Evolutionary conservation across 2,888 invertebrate species (phyloP).

Genomic region (Bhutanitis thaidina): DNA sequence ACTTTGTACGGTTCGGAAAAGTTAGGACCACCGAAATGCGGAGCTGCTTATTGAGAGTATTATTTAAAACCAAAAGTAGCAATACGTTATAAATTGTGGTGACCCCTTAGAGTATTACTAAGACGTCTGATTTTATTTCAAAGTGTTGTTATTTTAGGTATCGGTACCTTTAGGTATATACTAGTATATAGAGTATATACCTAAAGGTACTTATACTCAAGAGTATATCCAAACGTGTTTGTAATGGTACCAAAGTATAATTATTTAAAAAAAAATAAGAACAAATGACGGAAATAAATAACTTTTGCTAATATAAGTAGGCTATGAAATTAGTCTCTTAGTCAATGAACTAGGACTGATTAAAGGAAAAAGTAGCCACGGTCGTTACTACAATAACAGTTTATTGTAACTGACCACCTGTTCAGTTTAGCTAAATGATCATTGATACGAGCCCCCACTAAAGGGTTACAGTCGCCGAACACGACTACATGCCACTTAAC

Average conservation of each 20-base stretch:
- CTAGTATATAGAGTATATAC: too few species aligned
- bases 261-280: too few species aligned
- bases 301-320: too few species aligned
- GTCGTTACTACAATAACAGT: constrained; percentile 2
- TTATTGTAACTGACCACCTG: constrained; percentile 18
- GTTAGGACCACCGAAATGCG: constrained; percentile 35
- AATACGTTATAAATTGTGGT: background rate
- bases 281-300: too few species aligned
- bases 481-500: constrained; percentile 33
- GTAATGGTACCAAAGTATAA: too few species aligned
- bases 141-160: too few species aligned
- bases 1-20: constrained; percentile 41
- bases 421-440: constrained; percentile 13
- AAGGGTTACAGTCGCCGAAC: constrained; percentile 27
- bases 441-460: constrained; percentile 6
- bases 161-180: too few species aligned
- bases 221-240: too few species aligned
- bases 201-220: too few species aligned
- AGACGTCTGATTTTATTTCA: too few species aligned
- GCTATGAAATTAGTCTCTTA: too few species aligned
- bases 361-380: background rate
- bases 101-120: too few species aligned
- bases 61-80: background rate
- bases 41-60: constrained; percentile 21
- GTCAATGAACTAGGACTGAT: background rate